Evolutionary conservation across 2,797 vertebrate species (phyloP), one percentile per base, ranked within the genome.

Genomic region (Melanotaenia pygmaea): DNA sequence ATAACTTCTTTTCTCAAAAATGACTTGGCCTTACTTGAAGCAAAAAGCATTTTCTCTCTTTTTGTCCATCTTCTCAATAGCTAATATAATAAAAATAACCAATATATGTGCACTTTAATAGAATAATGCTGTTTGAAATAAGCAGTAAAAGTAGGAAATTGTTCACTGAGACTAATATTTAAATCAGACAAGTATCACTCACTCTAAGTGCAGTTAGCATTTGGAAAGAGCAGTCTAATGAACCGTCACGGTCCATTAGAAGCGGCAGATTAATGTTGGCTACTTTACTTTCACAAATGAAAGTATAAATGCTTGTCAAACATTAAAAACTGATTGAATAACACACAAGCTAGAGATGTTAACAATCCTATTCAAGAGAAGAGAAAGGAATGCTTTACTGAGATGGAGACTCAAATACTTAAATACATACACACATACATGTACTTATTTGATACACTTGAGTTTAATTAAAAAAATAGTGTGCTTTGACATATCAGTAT

Each of bases 211-310:
- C 63, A 69, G 50, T 70, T 59, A 61, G 32, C 71, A 72, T 73
- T 74, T 59, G 18, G 8, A 60, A 59, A 61, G 60, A 72, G 63
- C 45, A 40, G 45, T 67, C 59, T 69, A 77, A 60, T 61, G 67
- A 76, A 70, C 45, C 71, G 38, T 65, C 57, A 58, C 0, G 1
- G 67, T 76, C 79, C 83, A 87, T 91, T 85, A 86, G 79, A 60
- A 63, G 70, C 59, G 63, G 79, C 56, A 80, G 79, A 89, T 18
- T 28, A 80, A 71, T 58, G 8, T 76, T 47, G 20, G 57, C 66
- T 86, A 59, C 57, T 75, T 64, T 34, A 34, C 32, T 34, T 34
- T 40, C 70, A 80, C 26, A 74, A 84, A 83, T 73, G 57, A 32
- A 81, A 82, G 53, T 13, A 50, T 20, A 74, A 56, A 70, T 26